These are phyloP conservation scores for Leptarthrus brevirostris DNA, from an alignment of 2,888 invertebrate genomes.

Conservation along the genomic window DNA sequence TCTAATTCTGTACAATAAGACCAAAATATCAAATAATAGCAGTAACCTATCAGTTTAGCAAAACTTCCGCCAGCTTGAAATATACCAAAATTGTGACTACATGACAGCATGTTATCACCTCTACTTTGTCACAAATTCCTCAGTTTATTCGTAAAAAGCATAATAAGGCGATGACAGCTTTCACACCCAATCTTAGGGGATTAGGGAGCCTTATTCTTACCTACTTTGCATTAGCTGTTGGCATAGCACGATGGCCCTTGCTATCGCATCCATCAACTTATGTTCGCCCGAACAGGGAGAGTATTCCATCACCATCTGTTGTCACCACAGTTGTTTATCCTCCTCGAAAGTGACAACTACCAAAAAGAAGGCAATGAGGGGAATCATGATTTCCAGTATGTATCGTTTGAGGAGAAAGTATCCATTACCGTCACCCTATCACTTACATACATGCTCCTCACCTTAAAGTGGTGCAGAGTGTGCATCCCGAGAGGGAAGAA, in stretches of 20 bases:
- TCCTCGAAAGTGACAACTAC: conserved; percentile 4
- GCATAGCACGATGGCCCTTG: conserved; percentile 5
- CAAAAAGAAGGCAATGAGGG: conserved; percentile 12
- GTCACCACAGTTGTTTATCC: conserved; percentile 10
- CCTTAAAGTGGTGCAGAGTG: too few species aligned
- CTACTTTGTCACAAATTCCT: conserved; percentile 32
- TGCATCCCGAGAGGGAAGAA: too few species aligned
- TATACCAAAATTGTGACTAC: too few species aligned
- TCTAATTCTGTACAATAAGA: too few species aligned
- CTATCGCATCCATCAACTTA: conserved; percentile 41
- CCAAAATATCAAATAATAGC: too few species aligned
- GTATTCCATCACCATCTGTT: conserved; percentile 45
- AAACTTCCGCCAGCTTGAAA: too few species aligned
- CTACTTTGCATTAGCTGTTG: conserved; percentile 26
- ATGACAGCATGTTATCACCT: conserved; percentile 11
- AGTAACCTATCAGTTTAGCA: too few species aligned
- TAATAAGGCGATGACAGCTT: conserved; percentile 44
- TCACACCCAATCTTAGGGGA: conserved; percentile 32
- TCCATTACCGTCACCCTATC: conserved; percentile 33
- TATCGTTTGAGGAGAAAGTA: conserved; percentile 3
- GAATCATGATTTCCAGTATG: not conserved
- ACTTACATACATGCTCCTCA: not conserved
- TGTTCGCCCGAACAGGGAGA: not conserved
- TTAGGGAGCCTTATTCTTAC: conserved; percentile 30
- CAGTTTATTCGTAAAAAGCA: conserved; percentile 21